Evolutionary conservation across 2,888 invertebrate genomes (phyloP), one percentile per base, ranked within the genome.

Genomic region (Melanostoma scalare): DNA sequence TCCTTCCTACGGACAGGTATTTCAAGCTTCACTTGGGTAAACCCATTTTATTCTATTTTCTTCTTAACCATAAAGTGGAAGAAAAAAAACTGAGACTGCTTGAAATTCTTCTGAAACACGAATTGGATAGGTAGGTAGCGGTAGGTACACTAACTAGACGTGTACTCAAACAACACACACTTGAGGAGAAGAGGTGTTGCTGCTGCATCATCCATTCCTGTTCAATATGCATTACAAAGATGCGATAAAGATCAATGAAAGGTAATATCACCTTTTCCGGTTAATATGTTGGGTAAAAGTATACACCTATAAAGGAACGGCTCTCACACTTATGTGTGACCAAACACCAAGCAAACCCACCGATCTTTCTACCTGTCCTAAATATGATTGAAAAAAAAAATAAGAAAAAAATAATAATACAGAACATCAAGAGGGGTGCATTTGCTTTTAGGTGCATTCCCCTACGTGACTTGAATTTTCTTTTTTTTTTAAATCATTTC

Each of bases 181-280:
- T 68, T 30, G 3, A 4, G 4, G n/a, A 6, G 33, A 42, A 30
- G 63, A 50, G 71, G 56, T 58, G 69, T 58, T 77, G 72, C 31
- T 40, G 58, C 56, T 65, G 65, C 77, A 81, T 81, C 77, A 82
- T 78, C 72, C 73, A 82, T 78, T 40, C 78, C 73, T 69, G 82
- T 73, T 78, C 82, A 78, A 78, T 82, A 82, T 74, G 84, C 84
- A 84, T 78, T 79, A 82, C 84, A 79, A 84, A 79, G 79, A 69
- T 79, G 74, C 69, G 79, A 84, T 84, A 79, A 67, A 78, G 79
- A 84, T 84, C 84, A 75, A 71, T 84, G 84, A 82, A 82, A 82
- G 73, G 82, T 78, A 82, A 82, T 82, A 82, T 74, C 79, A 79
- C 74, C 74, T 84, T 84, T 84, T 84, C 84, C 79, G 79, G 79